Evolutionary conservation across 2,113 vertebrate species (phyloP), one percentile per base, ranked within the genome.

Genomic region (Gymnobelideus leadbeateri): DNA sequence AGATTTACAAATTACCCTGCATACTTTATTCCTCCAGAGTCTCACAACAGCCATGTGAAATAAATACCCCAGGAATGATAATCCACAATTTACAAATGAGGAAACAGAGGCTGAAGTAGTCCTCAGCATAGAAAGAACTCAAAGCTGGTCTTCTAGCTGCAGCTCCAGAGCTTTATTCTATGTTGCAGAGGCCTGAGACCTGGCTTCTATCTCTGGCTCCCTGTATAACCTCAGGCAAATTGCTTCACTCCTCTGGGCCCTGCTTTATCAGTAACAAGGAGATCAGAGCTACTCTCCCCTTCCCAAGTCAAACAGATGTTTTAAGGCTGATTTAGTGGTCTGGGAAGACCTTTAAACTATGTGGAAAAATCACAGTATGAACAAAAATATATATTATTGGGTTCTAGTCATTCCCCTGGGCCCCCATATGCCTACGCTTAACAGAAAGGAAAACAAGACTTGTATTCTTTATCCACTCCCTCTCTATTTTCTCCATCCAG

Each of bases 151-250:
- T 84, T 43, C 68, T 84, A n/a, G 68, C 68, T 84, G n/a, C 68
- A 43, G 6, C n/a, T 43, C n/a, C 68, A 84, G 6, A 43, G n/a
- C 16, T 84, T 43, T 84, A 7, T 8, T 84, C 68, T 43, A 84
- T 43, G 43, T 7, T 84, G 68, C n/a, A 84, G 46, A 96, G 51
- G 92, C 91, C 52, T 91, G 21, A n/a, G 52, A 57, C 53, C 93
- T 92, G 89, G 50, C 90, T 95, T 95, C 61, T 61, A 37, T 93
- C 51, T 93, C 92, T 91, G 16, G 19, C n/a, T 92, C 91, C 90
- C 89, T 23, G 37, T 54, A 89, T 51, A 52, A 84, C 12, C 61
- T 51, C 16, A 3, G 57, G 37, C 3, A 90, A 53, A 19, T 19
- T 31, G 11, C 10, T 53, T 12, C 24, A 91, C 68, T 53, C 16